Evolutionary conservation across 2,113 vertebrate genomes (phyloP), one percentile per base, ranked within the genome.

Genomic region (Dromaius novaehollandiae): DNA sequence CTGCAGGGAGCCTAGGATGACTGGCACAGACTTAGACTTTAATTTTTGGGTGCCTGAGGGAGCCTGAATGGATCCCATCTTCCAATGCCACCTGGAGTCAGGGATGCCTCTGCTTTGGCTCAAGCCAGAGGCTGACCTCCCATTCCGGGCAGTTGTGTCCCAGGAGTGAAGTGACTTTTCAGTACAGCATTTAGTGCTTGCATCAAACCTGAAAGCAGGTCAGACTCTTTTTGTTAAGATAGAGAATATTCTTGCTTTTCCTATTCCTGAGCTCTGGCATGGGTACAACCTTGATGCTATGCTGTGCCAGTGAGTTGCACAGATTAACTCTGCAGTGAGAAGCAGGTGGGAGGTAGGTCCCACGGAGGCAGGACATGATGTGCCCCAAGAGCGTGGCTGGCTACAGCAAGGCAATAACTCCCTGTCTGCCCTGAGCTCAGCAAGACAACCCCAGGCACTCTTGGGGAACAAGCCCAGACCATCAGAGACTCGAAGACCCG

Each of bases 231-330:
- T 34, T 46, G 36, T 0, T 1, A 22, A 13, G 14, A 13, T 3
- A 2, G 13, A n/a, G 34, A 30, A 10, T 10, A 2, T 74, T 70
- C 46, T 63, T 24, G 44, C n/a, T 95, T 88, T 78, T 82, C 69
- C 28, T 1, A 2, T 80, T 24, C 79, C 40, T 0, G 6, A 1
- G 65, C 19, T 2, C 9, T 3, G 0, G 40, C 46, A 3, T 18
- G 25, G 28, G 66, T 44, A 74, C 9, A 26, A 38, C n/a, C 50
- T 55, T 26, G 17, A 17, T 19, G 11, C n/a, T 38, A 20, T 19
- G 17, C 36, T 28, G 36, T 55, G 38, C 16, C 51, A 0, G 0
- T 30, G 46, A 22, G 6, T 13, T 50, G 32, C 3, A 1, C 34
- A 38, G 15, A 6, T 50, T 26, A 17, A 8, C 6, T 2, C 6